Evolutionary conservation across 2,888 invertebrate species (phyloP).

Genomic region (Spilarctia lutea): DNA sequence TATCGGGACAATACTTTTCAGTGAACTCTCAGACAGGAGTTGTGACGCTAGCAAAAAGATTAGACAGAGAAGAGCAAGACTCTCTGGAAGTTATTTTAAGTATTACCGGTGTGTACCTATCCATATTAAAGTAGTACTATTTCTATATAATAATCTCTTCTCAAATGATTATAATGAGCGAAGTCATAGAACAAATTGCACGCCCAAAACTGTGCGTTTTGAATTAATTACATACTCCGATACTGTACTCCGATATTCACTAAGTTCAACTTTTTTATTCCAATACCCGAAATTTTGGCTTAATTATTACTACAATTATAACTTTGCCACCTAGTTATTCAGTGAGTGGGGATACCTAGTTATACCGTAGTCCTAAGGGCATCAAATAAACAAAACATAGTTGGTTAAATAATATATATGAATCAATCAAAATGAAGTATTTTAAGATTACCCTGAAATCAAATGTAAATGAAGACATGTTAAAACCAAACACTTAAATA

Average conservation of each 20-base stretch:
- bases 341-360: no score
- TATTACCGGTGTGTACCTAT: conserved; percentile 88
- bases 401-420: no score
- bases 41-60: conserved; percentile 89
- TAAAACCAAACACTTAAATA: not conserved
- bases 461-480: no score
- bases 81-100: conserved; percentile 93
- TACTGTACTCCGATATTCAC: not conserved
- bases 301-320: no score
- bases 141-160: not conserved
- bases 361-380: no score
- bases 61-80: conserved; percentile 91
- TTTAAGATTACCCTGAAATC: no score
- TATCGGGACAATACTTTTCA: conserved; percentile 93
- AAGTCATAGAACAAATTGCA: not conserved
- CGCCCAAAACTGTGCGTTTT: not conserved
- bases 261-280: not conserved
- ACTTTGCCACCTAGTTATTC: no score
- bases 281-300: no score
- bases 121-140: no score
- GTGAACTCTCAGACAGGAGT: conserved; percentile 92
- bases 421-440: no score
- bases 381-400: no score
- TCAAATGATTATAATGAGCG: not conserved
- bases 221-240: not conserved